Base-by-base conservation (phyloP, 2,113 vertebrate species). In the Mastomys coucha region DNA sequence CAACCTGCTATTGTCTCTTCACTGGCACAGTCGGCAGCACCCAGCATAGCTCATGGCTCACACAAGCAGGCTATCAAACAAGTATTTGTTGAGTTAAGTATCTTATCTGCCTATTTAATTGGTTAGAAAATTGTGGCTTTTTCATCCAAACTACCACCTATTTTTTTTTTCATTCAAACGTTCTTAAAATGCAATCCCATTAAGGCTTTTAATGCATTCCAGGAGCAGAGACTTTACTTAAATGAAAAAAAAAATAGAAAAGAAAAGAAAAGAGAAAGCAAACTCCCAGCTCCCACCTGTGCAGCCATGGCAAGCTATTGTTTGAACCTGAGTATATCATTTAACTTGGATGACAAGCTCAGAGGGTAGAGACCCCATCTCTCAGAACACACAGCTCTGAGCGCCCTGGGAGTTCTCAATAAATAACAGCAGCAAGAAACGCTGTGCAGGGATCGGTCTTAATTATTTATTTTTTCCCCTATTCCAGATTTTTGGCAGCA, bases 221-320 rank as follows among this genome's bases (percentile, higher is more conserved):
- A 95, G 33, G 91, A 97, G 89, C 93, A 94, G 94, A 94, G 72
- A 98, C 96, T 97, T 97, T 95, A 96, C 95, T 96, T 97, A 89
- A 45, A 97, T 80, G 49, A 76, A 86, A 45, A 77, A n/a, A 82
- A 33, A 77, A 69, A 53, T 39, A 12, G 51, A 53, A 53, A 13
- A 7, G 63, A 77, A 94, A 82, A 69, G 67, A 36, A 60, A 84
- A 75, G 19, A 60, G 31, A 58, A 73, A 11, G 84, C 75, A 91
- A 97, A 97, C 95, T 97, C 85, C 89, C 88, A 91, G 80, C 76
- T 93, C 89, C 96, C 95, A 97, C 97, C 97, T 98, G 97, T 94
- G 95, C 93, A 94, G 94, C 94, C 65, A 60, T 90, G 96, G 88
- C 95, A 97, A 13, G 88, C 97, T 97, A 97, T 98, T 98, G 98